These are phyloP conservation scores for Hemibagrus guttatus DNA, from an alignment of 2,797 vertebrate genomes.

Conservation along the genomic window DNA sequence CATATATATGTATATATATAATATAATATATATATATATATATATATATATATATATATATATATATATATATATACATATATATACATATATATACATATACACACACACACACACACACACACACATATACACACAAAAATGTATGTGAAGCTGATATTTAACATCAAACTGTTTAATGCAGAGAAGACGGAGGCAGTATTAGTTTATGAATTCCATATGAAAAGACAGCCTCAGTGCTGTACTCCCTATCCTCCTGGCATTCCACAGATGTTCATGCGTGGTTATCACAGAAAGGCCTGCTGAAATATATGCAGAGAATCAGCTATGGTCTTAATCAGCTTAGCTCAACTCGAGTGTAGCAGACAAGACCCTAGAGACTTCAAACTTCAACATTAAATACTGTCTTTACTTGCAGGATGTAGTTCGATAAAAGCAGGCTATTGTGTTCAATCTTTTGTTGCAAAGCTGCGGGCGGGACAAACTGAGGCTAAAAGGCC, in stretches of 20 bases:
- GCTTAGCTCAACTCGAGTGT: conserved; percentile 30
- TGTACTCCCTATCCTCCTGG: conserved; percentile 36
- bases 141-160: neutral
- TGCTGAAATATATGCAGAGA: conserved; percentile 23
- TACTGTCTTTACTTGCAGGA: conserved; percentile 21
- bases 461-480: conserved; percentile 10
- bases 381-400: conserved; percentile 25
- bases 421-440: neutral
- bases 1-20: too few relatives aligned
- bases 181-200: conserved; percentile 22
- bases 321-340: conserved; percentile 37
- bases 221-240: conserved; percentile 20
- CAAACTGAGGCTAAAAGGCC: conserved; percentile 5
- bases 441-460: conserved; percentile 12
- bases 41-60: too few relatives aligned
- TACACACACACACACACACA: too few relatives aligned
- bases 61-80: conserved; percentile 23
- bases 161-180: conserved; percentile 43
- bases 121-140: neutral
- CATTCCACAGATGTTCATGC: conserved; percentile 44
- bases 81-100: neutral
- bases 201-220: conserved; percentile 32
- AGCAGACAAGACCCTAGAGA: conserved; percentile 31
- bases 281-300: conserved; percentile 43
- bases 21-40: too few relatives aligned